phyloP scores from a whole-genome alignment of 1,140 invertebrate species.

The Drosophila azteca region DNA sequence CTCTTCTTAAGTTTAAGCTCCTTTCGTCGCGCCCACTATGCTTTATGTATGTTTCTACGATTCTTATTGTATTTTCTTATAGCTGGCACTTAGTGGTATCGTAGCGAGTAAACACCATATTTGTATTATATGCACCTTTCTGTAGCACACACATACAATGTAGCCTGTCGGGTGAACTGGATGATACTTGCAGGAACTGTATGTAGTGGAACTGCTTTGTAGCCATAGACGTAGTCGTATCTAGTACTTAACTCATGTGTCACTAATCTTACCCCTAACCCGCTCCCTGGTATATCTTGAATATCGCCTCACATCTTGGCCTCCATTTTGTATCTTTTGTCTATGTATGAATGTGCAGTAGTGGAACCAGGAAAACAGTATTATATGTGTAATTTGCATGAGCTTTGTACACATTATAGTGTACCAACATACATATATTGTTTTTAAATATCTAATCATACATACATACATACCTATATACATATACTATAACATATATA shows the following conservation, averaged over 20 bases:
- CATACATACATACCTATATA: background rate
- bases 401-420: too few species aligned
- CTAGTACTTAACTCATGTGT: conserved; percentile 3
- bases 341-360: conserved; percentile 1
- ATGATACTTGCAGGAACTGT: conserved; percentile 58
- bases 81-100: conserved; percentile 62
- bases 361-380: too few species aligned
- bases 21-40: background rate
- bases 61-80: conserved; percentile 56
- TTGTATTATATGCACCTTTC: conserved; percentile 78
- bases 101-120: conserved; percentile 52
- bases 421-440: too few species aligned
- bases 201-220: conserved; percentile 54
- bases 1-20: background rate
- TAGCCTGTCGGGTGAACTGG: conserved; percentile 56
- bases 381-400: too few species aligned
- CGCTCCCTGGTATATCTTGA: too few species aligned
- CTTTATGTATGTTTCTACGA: conserved; percentile 39
- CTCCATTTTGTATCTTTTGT: conserved; percentile 13
- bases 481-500: conserved; percentile 18
- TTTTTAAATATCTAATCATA: too few species aligned
- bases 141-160: conserved; percentile 33
- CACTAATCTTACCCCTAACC: conserved; percentile 10
- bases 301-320: conserved; percentile 4
- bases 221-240: conserved; percentile 3